Evolutionary conservation across 1,140 invertebrate genomes (phyloP).

Genomic region (Pentalonia nigronervosa): DNA sequence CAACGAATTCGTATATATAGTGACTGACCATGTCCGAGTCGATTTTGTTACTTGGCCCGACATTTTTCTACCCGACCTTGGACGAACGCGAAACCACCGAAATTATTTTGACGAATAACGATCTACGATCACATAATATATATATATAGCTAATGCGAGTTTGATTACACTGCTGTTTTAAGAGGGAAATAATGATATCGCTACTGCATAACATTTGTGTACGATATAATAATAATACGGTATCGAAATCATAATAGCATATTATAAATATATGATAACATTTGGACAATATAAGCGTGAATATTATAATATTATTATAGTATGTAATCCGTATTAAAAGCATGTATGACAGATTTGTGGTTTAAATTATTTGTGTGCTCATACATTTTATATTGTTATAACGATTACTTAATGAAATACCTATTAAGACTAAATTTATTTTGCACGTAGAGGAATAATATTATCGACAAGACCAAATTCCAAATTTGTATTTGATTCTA

Average conservation of each 20-base stretch:
- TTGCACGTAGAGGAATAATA: no score
- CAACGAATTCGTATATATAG: not conserved
- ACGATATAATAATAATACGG: no score
- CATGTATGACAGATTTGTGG: no score
- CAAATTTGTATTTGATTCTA: no score
- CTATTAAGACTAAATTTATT: no score
- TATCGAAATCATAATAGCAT: no score
- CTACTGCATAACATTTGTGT: not conserved
- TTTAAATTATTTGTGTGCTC: no score
- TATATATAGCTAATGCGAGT: not conserved
- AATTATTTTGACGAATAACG: not conserved
- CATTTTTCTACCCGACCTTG: constrained; percentile 16
- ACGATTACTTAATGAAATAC: no score
- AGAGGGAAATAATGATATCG: not conserved
- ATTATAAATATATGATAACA: no score
- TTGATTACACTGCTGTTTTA: not conserved
- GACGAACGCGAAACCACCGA: not conserved
- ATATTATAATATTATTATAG: not conserved
- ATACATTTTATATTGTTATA: no score
- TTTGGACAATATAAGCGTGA: not conserved
- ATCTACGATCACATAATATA: not conserved
- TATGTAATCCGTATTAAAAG: not conserved
- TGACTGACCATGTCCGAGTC: constrained; percentile 21
- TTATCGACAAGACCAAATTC: no score
- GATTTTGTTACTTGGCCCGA: not conserved